Conservation (phyloP, 1,140 invertebrate genomes). For the Cepaea nemoralis region DNA sequence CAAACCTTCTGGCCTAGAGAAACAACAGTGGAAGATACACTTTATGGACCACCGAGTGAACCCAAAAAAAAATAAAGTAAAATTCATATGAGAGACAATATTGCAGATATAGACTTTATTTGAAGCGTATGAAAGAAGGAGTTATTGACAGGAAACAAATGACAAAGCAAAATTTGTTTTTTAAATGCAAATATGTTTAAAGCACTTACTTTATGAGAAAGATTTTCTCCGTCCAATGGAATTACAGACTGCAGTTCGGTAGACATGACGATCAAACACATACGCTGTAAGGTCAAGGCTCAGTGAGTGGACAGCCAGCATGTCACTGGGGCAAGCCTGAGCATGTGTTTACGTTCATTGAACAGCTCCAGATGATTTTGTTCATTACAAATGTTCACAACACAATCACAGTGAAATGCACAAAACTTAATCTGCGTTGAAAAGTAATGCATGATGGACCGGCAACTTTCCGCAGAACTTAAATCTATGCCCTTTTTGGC, state of each 20-base stretch:
- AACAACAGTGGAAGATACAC: too few species aligned
- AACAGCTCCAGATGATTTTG: not conserved
- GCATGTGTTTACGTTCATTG: not conserved
- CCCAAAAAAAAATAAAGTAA: too few species aligned
- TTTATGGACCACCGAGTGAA: too few species aligned
- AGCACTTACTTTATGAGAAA: not conserved
- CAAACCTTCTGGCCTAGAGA: too few species aligned
- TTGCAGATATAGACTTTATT: too few species aligned
- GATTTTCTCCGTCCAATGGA: not conserved
- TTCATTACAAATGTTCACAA: not conserved
- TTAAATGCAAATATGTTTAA: too few species aligned
- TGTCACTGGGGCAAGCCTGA: not conserved
- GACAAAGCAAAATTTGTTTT: too few species aligned
- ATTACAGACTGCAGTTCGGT: not conserved
- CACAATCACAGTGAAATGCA: not conserved
- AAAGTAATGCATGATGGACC: slow-evolving; percentile 13
- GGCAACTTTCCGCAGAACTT: not conserved
- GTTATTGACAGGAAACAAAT: too few species aligned
- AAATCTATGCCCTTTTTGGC: too few species aligned
- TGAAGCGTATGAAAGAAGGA: too few species aligned
- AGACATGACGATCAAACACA: not conserved
- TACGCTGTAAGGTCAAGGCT: not conserved
- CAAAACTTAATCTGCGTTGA: not conserved
- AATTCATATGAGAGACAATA: too few species aligned
- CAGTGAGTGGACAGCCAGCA: not conserved